Percentiles rank a stretch among this genome's conserved stretches.
Evolutionary conservation across 2,888 invertebrate species (phyloP).

Genomic region (Acrobasis repandana): DNA sequence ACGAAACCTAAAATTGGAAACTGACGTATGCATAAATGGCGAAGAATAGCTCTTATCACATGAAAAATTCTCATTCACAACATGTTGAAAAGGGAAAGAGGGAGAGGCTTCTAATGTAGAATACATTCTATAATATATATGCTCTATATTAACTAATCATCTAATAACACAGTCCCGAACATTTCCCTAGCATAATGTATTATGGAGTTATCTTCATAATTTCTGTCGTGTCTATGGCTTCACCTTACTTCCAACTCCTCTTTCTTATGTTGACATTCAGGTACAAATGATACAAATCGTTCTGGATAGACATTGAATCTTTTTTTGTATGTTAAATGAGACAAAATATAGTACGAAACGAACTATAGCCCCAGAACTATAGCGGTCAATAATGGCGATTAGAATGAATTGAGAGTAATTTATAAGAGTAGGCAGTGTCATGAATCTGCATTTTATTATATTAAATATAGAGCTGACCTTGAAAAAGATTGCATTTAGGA

Average conservation of each 20-base stretch:
- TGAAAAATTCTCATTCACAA: constrained; percentile 53
- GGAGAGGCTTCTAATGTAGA: constrained; percentile 55
- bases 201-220: constrained; percentile 27
- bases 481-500: background rate
- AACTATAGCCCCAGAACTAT: constrained; percentile 24
- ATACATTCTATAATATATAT: constrained; percentile 47
- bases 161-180: constrained; percentile 78
- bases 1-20: constrained; percentile 14
- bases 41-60: constrained; percentile 20
- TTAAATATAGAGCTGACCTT: constrained; percentile 40
- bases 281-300: constrained; percentile 56
- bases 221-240: constrained; percentile 30
- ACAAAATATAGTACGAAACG: background rate
- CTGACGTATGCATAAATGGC: constrained; percentile 18
- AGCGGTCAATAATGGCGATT: constrained; percentile 41
- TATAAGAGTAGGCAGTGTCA: constrained; percentile 34
- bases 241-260: constrained; percentile 30
- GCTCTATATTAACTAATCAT: constrained; percentile 53
- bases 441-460: constrained; percentile 38
- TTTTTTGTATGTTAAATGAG: background rate
- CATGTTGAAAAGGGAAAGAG: constrained; percentile 80
- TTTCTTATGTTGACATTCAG: constrained; percentile 50
- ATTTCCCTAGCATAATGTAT: constrained; percentile 49
- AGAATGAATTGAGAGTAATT: constrained; percentile 42
- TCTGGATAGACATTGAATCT: constrained; percentile 24